Base-by-base conservation (phyloP, 2,797 vertebrate species). In the Chelonia mydas region DNA sequence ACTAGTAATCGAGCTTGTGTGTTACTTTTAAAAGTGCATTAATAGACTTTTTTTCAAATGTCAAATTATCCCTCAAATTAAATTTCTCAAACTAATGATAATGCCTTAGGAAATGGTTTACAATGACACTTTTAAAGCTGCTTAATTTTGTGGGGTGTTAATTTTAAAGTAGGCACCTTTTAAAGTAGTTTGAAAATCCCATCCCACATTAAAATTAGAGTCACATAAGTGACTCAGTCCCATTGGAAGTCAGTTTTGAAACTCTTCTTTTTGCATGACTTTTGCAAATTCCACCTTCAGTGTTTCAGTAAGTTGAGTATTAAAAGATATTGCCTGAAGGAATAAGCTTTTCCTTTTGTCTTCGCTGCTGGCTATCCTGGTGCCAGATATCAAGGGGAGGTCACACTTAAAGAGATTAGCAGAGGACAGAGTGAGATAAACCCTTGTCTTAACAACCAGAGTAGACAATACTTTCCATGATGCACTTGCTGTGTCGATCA, bases 361-460 rank as follows among this genome's bases (percentile, higher is more conserved):
- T 87, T 88, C 76, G 12, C 57, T 51, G 31, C 15, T 37, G 25
- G 50, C 8, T 6, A 17, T 91, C 79, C n/a, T 92, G 65, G 83
- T 87, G 83, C 31, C 54, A 92, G 81, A 25, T 54, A 50, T 33
- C 49, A 85, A 91, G 88, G 33, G n/a, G 54, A 81, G 45, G 82
- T 95, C 76, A 83, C 53, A 41, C n/a, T 86, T 88, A 55, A 89
- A 90, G 61, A 51, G 89, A 49, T 95, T 89, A 82, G 57, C 47
- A 76, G 54, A 72, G 84, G 50, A 77, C 83, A 47, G 37, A 86
- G 59, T 55, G 84, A 84, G 90, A 74, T 41, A 72, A 95, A 91
- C 19, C 49, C 78, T 92, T 16, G 3, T 88, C 54, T 84, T 59
- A 92, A 45, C 37, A 83, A 31, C 45, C 81, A 4, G 41, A 81